Conservation (phyloP, 1,140 invertebrate species). For the Berghia stephanieae region DNA sequence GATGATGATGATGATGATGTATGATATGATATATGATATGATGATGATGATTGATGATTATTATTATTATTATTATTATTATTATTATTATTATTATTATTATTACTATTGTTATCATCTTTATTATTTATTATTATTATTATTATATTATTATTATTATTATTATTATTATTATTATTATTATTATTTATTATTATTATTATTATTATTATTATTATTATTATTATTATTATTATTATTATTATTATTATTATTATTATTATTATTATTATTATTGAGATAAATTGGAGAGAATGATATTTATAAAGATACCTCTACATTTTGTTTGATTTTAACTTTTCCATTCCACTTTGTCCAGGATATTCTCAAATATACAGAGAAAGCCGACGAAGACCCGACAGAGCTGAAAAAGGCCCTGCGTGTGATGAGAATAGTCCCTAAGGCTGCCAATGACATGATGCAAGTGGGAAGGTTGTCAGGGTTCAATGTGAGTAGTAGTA, state of each 20-base stretch:
- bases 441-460: slow-evolving; percentile 99
- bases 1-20: slow-evolving; percentile 10
- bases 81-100: too few species aligned
- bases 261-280: neutral
- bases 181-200: too few species aligned
- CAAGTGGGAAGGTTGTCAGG: slow-evolving; percentile 95
- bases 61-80: too few species aligned
- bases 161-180: too few species aligned
- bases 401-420: slow-evolving; percentile 78
- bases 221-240: neutral
- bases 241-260: neutral
- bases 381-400: slow-evolving; percentile 73
- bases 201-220: too few species aligned
- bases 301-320: neutral
- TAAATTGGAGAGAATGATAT: neutral
- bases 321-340: neutral
- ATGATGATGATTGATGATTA: too few species aligned
- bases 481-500: slow-evolving; percentile 81
- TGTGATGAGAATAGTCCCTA: slow-evolving; percentile 89
- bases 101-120: too few species aligned
- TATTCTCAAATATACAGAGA: slow-evolving; percentile 72
- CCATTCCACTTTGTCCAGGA: slow-evolving; percentile 58
- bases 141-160: too few species aligned
- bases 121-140: too few species aligned
- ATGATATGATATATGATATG: neutral